Conservation (phyloP, 1,140 invertebrate species). For the Psix sp. region DNA sequence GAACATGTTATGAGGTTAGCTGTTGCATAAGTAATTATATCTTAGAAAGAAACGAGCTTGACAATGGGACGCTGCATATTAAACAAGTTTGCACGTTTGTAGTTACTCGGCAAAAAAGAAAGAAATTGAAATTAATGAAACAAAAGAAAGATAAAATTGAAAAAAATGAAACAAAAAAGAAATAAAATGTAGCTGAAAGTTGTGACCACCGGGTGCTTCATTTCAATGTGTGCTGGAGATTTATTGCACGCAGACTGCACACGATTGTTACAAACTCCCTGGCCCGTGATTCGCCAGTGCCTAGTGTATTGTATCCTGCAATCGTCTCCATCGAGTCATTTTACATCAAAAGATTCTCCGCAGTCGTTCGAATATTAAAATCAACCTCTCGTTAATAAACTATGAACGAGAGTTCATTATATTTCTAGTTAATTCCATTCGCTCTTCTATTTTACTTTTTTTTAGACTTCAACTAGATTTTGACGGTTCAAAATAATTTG, state of each 20-base stretch:
- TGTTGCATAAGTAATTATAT: conserved; percentile 44
- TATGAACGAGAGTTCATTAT: too few relatives aligned
- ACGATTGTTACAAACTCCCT: conserved; percentile 30
- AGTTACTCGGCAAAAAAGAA: conserved; percentile 23
- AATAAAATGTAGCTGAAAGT: conserved; percentile 19
- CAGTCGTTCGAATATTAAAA: too few relatives aligned
- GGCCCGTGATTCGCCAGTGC: conserved; percentile 35
- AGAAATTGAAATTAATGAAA: conserved; percentile 47
- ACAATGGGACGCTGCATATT: conserved; percentile 43
- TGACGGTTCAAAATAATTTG: too few relatives aligned
- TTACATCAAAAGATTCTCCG: conserved; percentile 34
- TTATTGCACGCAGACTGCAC: conserved; percentile 39
- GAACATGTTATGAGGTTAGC: conserved; percentile 41
- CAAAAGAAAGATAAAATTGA: conserved; percentile 16
- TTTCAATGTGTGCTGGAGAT: conserved; percentile 34
- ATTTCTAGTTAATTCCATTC: too few relatives aligned
- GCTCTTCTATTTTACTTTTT: too few relatives aligned
- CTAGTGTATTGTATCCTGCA: conserved; percentile 38
- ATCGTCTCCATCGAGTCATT: conserved; percentile 33
- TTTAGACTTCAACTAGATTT: too few relatives aligned
- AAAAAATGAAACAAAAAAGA: conserved; percentile 5
- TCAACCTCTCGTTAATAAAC: too few relatives aligned
- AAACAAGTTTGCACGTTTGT: conserved; percentile 33
- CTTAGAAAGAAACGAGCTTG: conserved; percentile 37
- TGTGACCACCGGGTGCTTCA: conserved; percentile 46